These are phyloP conservation scores for Troides helena DNA, from an alignment of 2,888 invertebrate genomes.

Conservation along the genomic window DNA sequence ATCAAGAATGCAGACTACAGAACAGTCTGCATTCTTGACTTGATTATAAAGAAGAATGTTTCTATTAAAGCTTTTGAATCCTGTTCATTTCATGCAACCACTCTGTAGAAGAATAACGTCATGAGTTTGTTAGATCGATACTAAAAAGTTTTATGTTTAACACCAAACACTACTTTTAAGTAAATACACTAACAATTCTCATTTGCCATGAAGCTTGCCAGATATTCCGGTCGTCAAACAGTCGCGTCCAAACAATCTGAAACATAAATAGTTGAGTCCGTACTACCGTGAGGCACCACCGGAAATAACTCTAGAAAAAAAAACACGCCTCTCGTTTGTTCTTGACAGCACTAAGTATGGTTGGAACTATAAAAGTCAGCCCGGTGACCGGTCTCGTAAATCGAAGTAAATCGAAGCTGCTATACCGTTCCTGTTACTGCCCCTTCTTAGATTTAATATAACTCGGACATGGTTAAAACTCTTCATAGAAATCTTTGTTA, in stretches of 20 bases:
- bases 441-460: slow-evolving; percentile 29
- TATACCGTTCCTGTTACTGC: slow-evolving; percentile 30
- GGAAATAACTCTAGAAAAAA: slow-evolving; percentile 37
- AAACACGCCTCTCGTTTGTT: slow-evolving; percentile 40
- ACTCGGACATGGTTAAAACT: no score
- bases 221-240: slow-evolving; percentile 31
- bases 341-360: slow-evolving; percentile 42
- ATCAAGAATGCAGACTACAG: no score
- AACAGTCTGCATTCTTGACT: no score
- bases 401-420: slow-evolving; percentile 40
- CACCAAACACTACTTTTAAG: slow-evolving; percentile 1
- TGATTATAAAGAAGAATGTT: no score
- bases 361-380: slow-evolving; percentile 48
- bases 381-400: slow-evolving; percentile 48
- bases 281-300: slow-evolving; percentile 13
- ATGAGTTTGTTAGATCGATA: neutral
- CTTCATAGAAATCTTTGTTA: no score
- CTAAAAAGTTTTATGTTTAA: slow-evolving; percentile 5
- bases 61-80: no score
- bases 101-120: no score
- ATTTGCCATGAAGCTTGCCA: slow-evolving; percentile 25
- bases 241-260: slow-evolving; percentile 36
- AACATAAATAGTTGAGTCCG: slow-evolving; percentile 30
- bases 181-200: neutral
- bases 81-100: no score